Conservation (phyloP, 1,140 invertebrate species). For the Eulimnadia texana region DNA sequence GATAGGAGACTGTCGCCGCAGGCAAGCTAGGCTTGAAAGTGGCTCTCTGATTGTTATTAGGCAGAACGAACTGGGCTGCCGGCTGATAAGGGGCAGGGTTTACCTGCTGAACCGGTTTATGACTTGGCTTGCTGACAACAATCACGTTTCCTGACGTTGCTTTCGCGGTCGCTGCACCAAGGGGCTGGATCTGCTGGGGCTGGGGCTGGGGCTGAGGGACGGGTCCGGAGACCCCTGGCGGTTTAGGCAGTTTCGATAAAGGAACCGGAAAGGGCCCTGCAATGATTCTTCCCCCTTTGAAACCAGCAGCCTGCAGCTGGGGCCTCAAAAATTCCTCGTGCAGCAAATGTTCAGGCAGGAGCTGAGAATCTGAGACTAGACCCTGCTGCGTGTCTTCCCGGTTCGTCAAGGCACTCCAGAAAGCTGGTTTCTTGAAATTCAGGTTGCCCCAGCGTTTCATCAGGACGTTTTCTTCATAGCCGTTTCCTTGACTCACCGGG, state of each 20-base stretch:
- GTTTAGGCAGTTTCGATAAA: constrained; percentile 12
- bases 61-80: background rate
- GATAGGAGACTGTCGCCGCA: background rate
- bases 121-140: background rate
- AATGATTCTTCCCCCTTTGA: constrained; percentile 15
- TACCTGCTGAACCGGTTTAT: background rate
- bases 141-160: background rate
- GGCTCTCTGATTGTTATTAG: background rate
- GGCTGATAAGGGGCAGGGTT: background rate
- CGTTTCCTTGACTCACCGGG: background rate
- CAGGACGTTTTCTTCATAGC: background rate
- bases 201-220: constrained; percentile 1
- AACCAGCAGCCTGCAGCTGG: constrained; percentile 16
- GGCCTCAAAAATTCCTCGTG: constrained; percentile 17
- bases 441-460: constrained; percentile 1
- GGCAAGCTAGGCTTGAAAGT: background rate
- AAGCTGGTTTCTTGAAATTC: constrained; percentile 7
- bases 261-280: constrained; percentile 17
- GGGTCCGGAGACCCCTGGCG: background rate
- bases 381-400: background rate
- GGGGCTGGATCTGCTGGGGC: background rate
- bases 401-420: constrained; percentile 2
- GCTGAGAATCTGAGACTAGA: background rate
- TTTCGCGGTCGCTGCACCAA: background rate
- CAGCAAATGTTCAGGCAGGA: constrained; percentile 13